Base-by-base conservation (phyloP, 2,888 invertebrate species). In the Magallana nippona region DNA sequence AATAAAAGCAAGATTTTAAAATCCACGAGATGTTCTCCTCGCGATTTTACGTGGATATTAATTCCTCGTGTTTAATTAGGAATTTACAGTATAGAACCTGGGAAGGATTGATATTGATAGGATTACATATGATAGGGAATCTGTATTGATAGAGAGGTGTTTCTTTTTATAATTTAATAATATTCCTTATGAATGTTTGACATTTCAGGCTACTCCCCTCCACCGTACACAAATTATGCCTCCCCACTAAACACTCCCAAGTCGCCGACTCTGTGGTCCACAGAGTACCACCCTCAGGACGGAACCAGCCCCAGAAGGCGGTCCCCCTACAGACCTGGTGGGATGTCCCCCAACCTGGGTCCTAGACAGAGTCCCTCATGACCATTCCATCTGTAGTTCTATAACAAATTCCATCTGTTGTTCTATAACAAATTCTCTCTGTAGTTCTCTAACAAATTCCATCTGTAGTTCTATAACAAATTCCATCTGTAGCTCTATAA, bases 261-360 rank as follows among this genome's bases (percentile, higher is more conserved):
- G 77, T 84, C 87, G 17, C 87, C 89, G 5, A 82, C 83, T 81
- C 85, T 91, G 55, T 91, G 91, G 91, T 89, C 89, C n/a, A 87
- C 90, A 13, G 90, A 90, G 55, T 90, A 90, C 85, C 85, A 85
- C n/a, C 90, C 91, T 32, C 84, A 88, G 11, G 90, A 90, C 22
- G 88, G 88, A 10, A 83, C 79, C 55, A 88, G 89, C 55, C 87
- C 89, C 13, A 60, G 62, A 1, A 82, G 88, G 58, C 85, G 89
- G 11, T 78, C 78, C 55, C 78, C 78, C n/a, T 78, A 78, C 71
- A 71, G 71, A 71, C 22, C 71, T 13, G 15, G 22, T 2, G 71
- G 71, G 2, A 32, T 27, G 15, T 27, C 71, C 10, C 71, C 71
- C 10, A 15, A 22, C 71, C 32, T 71, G 13, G 15, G 27, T 15